These are phyloP conservation scores for Cepphus grylle DNA, from an alignment of 2,113 vertebrate genomes.

Conservation along the genomic window DNA sequence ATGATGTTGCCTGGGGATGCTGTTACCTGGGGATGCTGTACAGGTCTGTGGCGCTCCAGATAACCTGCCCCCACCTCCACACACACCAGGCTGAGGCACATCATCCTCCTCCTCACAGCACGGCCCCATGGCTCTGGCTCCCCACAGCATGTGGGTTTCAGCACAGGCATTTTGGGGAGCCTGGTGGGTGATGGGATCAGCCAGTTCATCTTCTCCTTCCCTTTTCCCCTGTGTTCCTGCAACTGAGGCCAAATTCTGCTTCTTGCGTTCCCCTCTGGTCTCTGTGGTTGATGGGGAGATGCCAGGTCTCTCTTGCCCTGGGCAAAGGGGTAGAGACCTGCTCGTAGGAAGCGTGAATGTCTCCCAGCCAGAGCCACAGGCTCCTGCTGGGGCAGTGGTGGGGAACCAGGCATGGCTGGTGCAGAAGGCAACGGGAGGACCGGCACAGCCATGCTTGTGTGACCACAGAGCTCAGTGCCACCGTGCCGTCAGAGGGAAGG, in stretches of 20 bases:
- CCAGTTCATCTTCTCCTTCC: not conserved
- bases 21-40: not conserved
- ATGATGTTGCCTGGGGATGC: not conserved
- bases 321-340: not conserved
- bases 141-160: not conserved
- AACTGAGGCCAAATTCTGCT: not conserved
- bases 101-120: not conserved
- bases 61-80: not conserved
- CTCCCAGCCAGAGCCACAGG: not conserved
- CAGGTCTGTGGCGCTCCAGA: not conserved
- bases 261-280: not conserved
- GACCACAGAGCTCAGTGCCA: not conserved
- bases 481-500: fast-evolving
- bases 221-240: not conserved
- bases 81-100: not conserved
- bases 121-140: not conserved
- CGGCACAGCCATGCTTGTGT: not conserved
- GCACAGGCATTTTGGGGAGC: not conserved
- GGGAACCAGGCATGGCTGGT: not conserved
- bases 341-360: not conserved
- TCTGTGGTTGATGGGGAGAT: not conserved
- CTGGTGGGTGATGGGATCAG: not conserved
- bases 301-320: not conserved
- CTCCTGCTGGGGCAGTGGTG: not conserved
- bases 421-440: not conserved